A percentile compares a stretch with the other conserved stretches of the same genome.
phyloP scores from a whole-genome alignment of 2,113 vertebrate genomes.

The Plecotus auritus region DNA sequence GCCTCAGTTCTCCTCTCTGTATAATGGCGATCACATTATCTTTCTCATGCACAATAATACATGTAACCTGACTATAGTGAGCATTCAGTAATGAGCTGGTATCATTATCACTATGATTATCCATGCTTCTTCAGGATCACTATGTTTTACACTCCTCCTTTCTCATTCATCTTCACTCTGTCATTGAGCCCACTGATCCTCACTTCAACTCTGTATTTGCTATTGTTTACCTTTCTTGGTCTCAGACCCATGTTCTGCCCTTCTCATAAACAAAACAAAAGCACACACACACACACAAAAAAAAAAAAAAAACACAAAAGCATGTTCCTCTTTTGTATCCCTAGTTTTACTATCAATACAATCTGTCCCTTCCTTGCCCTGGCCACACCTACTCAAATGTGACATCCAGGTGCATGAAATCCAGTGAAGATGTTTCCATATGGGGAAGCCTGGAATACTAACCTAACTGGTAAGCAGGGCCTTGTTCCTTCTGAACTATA shows the following conservation, averaged over 20 bases:
- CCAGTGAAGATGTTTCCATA: constrained; percentile 3
- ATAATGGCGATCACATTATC: not conserved
- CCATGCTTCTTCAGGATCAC: not conserved
- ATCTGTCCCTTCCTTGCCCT: not conserved
- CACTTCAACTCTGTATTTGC: not conserved
- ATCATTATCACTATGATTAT: not conserved
- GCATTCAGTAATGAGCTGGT: not conserved
- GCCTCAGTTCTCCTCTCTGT: not conserved
- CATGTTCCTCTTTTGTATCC: not conserved
- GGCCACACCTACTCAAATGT: not conserved
- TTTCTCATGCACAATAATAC: not conserved
- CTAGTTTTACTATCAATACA: not conserved
- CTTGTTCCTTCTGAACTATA: not conserved
- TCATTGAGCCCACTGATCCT: not conserved
- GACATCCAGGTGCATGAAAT: not conserved
- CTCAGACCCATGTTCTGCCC: not conserved
- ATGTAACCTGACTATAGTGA: not conserved
- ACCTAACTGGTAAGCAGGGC: not conserved
- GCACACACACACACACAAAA: too few relatives aligned
- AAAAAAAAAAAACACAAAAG: not conserved
- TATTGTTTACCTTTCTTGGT: not conserved
- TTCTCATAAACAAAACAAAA: not conserved
- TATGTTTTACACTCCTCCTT: not conserved
- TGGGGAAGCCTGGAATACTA: not conserved
- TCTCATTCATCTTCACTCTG: not conserved